Conservation (phyloP, 2,797 vertebrate genomes). For the Podarcis siculus region DNA sequence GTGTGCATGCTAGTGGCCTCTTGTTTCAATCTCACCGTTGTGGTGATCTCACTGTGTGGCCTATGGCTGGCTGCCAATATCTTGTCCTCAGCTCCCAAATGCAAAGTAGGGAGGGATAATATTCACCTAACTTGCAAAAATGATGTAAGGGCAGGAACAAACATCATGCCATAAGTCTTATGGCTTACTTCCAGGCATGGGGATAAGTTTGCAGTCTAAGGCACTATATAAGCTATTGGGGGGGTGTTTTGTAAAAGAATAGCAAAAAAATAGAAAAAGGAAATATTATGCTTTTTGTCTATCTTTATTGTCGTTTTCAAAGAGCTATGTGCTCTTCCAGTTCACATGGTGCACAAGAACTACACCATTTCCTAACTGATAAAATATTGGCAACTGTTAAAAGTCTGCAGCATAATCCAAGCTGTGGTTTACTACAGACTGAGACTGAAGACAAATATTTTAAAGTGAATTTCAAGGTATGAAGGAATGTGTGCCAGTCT, state of each 20-base stretch:
- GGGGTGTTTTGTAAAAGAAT: neutral
- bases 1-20: too few species aligned
- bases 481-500: neutral
- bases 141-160: neutral
- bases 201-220: too few species aligned
- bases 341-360: neutral
- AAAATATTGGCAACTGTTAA: neutral
- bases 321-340: neutral
- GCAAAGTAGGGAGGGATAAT: neutral
- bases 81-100: neutral
- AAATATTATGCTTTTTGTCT: neutral
- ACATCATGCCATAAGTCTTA: neutral
- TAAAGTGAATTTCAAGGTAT: neutral
- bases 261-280: too few species aligned
- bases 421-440: neutral
- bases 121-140: neutral
- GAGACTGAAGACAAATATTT: neutral
- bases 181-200: too few species aligned
- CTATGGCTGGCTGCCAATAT: too few species aligned
- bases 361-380: too few species aligned
- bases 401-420: neutral
- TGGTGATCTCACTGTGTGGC: too few species aligned
- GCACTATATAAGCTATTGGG: neutral
- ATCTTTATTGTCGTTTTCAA: neutral
- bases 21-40: too few species aligned